Percentiles rank a stretch among this genome's conserved stretches.
These are phyloP conservation scores for Pelosia muscerda DNA, from an alignment of 2,888 invertebrate species.

Conservation along the genomic window DNA sequence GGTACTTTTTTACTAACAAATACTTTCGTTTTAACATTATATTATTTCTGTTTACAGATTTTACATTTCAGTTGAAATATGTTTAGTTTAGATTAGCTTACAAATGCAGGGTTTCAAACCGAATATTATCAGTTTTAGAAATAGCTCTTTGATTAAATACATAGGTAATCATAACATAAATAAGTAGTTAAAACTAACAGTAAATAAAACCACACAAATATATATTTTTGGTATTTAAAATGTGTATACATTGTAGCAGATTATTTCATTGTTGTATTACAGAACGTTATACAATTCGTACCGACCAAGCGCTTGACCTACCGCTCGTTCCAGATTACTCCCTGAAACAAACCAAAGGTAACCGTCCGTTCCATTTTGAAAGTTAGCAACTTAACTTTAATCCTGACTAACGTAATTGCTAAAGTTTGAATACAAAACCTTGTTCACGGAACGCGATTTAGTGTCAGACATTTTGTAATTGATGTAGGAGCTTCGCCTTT, in stretches of 20 bases:
- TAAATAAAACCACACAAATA: neutral
- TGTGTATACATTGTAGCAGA: neutral
- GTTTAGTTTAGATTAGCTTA: no score
- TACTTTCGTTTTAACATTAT: no score
- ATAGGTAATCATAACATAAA: no score
- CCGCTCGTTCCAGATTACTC: neutral
- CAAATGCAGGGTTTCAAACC: no score
- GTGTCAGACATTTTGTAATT: constrained; percentile 76
- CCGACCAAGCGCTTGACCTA: constrained; percentile 6
- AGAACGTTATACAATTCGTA: constrained; percentile 28
- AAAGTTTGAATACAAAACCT: constrained; percentile 83
- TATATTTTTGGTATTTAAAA: no score
- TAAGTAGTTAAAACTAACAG: neutral
- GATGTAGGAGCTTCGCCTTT: constrained; percentile 67
- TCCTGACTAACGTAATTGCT: constrained; percentile 84
- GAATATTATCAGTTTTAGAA: no score
- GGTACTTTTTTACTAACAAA: no score
- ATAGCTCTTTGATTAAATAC: no score
- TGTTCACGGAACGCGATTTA: constrained; percentile 80
- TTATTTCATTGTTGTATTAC: constrained; percentile 20
- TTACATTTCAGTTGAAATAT: no score
- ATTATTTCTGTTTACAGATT: no score
- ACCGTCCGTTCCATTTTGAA: constrained; percentile 80
- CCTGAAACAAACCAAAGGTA: constrained; percentile 55
- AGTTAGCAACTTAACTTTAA: constrained; percentile 80